Conservation (phyloP, 2,797 vertebrate species). For the Vultur gryphus region DNA sequence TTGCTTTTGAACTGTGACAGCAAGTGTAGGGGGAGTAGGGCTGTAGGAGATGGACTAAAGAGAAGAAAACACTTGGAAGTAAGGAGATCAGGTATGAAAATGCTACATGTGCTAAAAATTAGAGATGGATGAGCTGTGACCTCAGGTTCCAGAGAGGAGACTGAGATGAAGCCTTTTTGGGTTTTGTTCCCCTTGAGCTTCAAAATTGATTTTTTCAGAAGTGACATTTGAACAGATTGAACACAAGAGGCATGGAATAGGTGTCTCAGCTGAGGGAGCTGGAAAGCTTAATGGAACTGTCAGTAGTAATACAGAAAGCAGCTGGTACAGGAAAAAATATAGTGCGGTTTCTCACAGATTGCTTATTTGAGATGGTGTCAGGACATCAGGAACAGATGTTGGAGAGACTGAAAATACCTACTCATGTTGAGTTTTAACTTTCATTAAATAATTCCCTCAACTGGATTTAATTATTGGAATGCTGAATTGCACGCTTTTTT, state of each 20-base stretch:
- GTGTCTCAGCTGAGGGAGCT: neutral
- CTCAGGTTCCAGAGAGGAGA: neutral
- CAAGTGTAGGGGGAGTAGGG: too few species aligned
- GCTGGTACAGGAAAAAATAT: neutral
- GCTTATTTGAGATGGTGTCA: neutral
- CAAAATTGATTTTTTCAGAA: slow-evolving; percentile 18
- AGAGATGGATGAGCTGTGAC: neutral
- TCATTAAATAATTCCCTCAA: neutral
- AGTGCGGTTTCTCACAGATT: neutral
- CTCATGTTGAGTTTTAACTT: neutral
- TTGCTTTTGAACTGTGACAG: neutral
- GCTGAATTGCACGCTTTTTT: neutral
- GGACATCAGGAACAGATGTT: slow-evolving; percentile 7
- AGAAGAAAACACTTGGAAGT: neutral
- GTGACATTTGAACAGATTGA: neutral
- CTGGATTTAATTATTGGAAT: neutral
- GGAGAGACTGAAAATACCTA: neutral
- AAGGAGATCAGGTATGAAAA: neutral
- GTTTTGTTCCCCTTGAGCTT: neutral
- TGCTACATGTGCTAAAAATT: neutral
- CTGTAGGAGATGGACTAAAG: neutral
- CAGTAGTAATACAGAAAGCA: neutral
- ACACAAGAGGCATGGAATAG: neutral
- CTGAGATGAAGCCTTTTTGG: neutral
- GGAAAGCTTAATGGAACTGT: slow-evolving; percentile 2